Percentiles rank a stretch among this genome's conserved stretches.
These are phyloP conservation scores for Laothoe populi DNA, from an alignment of 2,888 invertebrate species.

Conservation along the genomic window DNA sequence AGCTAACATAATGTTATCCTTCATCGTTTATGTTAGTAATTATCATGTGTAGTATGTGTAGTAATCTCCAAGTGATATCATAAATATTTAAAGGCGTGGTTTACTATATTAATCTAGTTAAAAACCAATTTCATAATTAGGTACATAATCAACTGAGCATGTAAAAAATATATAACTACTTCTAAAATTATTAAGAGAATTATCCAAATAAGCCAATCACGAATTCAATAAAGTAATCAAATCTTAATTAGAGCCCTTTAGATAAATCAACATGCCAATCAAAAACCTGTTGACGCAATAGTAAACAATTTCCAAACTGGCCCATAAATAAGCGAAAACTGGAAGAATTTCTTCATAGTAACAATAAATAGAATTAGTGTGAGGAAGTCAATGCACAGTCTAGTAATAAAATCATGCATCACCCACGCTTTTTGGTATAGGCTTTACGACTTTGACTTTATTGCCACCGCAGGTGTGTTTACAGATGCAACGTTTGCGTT, in stretches of 20 bases:
- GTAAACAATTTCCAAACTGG: slow-evolving; percentile 1
- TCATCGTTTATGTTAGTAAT: too few relatives aligned
- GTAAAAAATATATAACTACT: background rate
- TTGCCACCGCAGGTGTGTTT: slow-evolving; percentile 33
- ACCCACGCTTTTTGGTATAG: slow-evolving; percentile 25
- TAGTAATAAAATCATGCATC: slow-evolving; percentile 27
- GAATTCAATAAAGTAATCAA: background rate
- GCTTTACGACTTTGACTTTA: slow-evolving; percentile 28
- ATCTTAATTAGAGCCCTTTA: background rate
- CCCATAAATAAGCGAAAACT: background rate
- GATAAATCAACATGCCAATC: background rate
- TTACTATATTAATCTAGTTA: too few relatives aligned
- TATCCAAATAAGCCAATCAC: background rate
- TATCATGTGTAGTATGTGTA: too few relatives aligned
- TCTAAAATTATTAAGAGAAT: background rate
- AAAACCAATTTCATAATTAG: too few relatives aligned
- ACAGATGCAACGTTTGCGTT: slow-evolving; percentile 34
- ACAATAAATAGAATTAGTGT: slow-evolving; percentile 20
- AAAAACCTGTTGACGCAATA: background rate
- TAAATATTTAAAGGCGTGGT: too few relatives aligned
- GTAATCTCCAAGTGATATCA: too few relatives aligned
- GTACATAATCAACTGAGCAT: too few relatives aligned
- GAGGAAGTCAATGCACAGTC: slow-evolving; percentile 16
- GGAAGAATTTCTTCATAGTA: background rate
- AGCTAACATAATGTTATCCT: too few relatives aligned